These are phyloP conservation scores for Machimus atricapillus DNA, from an alignment of 2,888 invertebrate genomes.

Conservation along the genomic window DNA sequence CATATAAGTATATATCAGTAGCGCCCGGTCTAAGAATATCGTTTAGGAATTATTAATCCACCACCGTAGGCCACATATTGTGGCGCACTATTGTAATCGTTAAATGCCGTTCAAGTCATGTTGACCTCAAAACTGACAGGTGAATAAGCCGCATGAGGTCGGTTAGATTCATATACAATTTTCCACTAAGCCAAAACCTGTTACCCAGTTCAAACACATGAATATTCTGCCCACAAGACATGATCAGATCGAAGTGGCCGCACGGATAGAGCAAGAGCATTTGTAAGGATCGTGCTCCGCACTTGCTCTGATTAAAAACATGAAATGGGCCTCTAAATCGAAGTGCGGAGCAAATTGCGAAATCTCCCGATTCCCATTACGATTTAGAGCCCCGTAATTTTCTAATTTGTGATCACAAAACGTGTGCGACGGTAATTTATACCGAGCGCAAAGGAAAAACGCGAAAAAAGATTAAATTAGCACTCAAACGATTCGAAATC, in stretches of 20 bases:
- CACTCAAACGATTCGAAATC: not conserved
- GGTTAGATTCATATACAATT: slow-evolving; percentile 7
- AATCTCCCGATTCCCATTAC: slow-evolving; percentile 16
- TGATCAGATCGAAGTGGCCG: not conserved
- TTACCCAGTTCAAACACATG: not conserved
- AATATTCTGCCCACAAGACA: not conserved
- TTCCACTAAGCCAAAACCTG: slow-evolving; percentile 11
- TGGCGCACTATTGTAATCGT: not conserved
- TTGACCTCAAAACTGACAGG: slow-evolving; percentile 19
- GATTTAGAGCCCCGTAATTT: not conserved
- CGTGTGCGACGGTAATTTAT: slow-evolving; percentile 22
- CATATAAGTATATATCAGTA: not conserved
- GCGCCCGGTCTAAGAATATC: not conserved
- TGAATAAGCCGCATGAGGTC: not conserved
- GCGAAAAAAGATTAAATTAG: not conserved
- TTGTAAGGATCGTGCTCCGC: not conserved
- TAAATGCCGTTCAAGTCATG: slow-evolving; percentile 4
- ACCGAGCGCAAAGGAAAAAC: not conserved
- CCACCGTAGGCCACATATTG: not conserved
- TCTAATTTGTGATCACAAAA: slow-evolving; percentile 7
- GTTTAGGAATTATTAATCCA: slow-evolving; percentile 13
- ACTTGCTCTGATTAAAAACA: not conserved
- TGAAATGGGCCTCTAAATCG: not conserved
- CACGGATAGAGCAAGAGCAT: not conserved
- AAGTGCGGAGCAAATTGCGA: slow-evolving; percentile 7